Percentiles rank a stretch among this genome's conserved stretches.
Evolutionary conservation across 2,113 vertebrate genomes (phyloP).

Genomic region (Acrocephalus arundinaceus): DNA sequence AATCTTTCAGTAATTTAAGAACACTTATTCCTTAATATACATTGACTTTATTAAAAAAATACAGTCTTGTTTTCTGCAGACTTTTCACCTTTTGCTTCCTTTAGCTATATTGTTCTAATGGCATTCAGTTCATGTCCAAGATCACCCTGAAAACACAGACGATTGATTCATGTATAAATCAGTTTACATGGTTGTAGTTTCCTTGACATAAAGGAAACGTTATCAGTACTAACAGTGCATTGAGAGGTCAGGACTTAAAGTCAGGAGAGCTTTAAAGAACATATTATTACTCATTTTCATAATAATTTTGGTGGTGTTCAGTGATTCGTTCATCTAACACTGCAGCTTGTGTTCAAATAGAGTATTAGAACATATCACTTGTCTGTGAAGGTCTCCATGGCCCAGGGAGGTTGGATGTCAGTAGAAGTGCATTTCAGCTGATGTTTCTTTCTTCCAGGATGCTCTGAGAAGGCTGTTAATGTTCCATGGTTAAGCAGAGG

Average conservation of each 20-base stretch:
- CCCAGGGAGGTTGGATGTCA: not conserved
- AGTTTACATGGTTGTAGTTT: not conserved
- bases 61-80: not conserved
- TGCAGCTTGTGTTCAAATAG: not conserved
- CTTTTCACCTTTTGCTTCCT: not conserved
- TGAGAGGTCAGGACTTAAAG: not conserved
- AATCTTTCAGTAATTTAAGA: slow-evolving; percentile 29
- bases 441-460: not conserved
- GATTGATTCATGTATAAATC: not conserved
- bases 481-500: not conserved
- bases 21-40: slow-evolving; percentile 27
- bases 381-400: not conserved
- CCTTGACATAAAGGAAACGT: not conserved
- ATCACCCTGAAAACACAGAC: not conserved
- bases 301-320: not conserved
- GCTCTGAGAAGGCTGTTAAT: not conserved
- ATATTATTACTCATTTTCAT: not conserved
- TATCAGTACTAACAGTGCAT: not conserved
- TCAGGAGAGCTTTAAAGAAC: not conserved
- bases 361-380: not conserved
- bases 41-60: not conserved
- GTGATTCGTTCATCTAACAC: not conserved
- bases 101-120: not conserved
- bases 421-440: not conserved
- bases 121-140: not conserved